Evolutionary conservation across 2,888 invertebrate genomes (phyloP).

Genomic region (Marasmarcha lunaedactyla): DNA sequence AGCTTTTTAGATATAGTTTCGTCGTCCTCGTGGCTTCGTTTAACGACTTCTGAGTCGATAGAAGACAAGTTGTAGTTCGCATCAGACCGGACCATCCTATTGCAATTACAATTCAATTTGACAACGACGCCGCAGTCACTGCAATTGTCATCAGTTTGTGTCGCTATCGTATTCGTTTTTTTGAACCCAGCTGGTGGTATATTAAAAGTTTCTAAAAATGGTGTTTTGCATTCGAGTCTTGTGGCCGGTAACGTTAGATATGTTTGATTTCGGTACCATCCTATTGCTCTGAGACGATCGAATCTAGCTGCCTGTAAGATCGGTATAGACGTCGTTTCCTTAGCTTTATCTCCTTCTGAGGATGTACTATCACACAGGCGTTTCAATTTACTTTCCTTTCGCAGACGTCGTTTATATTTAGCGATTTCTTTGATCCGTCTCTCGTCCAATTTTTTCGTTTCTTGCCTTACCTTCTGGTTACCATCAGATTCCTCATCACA

Average conservation of each 20-base stretch:
- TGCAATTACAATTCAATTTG: slow-evolving; percentile 31
- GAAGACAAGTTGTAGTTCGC: slow-evolving; percentile 42
- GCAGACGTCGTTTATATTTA: slow-evolving; percentile 51
- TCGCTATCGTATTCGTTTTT: slow-evolving; percentile 42
- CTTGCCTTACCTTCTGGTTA: slow-evolving; percentile 23
- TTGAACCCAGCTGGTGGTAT: slow-evolving; percentile 37
- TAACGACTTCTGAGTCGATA: slow-evolving; percentile 28
- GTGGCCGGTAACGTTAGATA: slow-evolving; percentile 53
- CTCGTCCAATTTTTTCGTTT: slow-evolving; percentile 47
- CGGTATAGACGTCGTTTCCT: slow-evolving; percentile 57
- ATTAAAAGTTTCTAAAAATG: slow-evolving; percentile 36
- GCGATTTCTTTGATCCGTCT: slow-evolving; percentile 55
- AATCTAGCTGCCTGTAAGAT: slow-evolving; percentile 61
- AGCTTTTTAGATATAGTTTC: slow-evolving; percentile 43
- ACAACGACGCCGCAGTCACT: slow-evolving; percentile 44
- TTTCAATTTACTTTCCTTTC: slow-evolving; percentile 54
- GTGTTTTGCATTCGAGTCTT: slow-evolving; percentile 46
- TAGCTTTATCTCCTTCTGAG: slow-evolving; percentile 46
- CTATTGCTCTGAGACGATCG: slow-evolving; percentile 55
- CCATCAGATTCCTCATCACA: slow-evolving; percentile 78
- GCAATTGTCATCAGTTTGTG: slow-evolving; percentile 49
- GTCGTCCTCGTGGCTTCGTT: slow-evolving; percentile 10
- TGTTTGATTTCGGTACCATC: slow-evolving; percentile 57
- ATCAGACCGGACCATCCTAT: slow-evolving; percentile 51
- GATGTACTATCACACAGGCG: slow-evolving; percentile 55